Evolutionary conservation across 2,113 vertebrate species (phyloP), one percentile per base, ranked within the genome.

Genomic region (Peromyscus leucopus): DNA sequence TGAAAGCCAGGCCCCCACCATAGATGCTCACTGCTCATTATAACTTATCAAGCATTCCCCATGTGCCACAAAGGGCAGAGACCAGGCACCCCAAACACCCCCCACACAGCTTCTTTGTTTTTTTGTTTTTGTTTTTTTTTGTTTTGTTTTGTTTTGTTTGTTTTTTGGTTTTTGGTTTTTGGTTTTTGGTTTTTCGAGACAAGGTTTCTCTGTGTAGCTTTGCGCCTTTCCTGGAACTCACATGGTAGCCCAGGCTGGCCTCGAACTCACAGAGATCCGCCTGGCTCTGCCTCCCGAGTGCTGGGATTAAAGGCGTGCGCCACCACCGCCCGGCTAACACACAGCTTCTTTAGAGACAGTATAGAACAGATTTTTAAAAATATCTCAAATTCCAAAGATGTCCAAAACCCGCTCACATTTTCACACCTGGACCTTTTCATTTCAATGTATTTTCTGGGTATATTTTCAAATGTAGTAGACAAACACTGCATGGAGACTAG

Each of bases 351-450:
- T 21, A 57, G 78, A 28, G 33, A 74, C 0, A 21, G n/a, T 31
- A 13, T 13, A 11, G 46, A 55, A 83, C 74, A 57, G 57, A 85
- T 0, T 28, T n/a, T 83, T 6, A 39, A 69, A 16, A 79, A 85
- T 15, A 80, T 21, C 69, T 78, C 65, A 72, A 57, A 65, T 89
- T 85, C 87, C 87, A 90, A 94, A 91, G 93, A 48, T 51, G 42
- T 39, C 87, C 69, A 76, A 95, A 85, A n/a, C 31, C 63, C 46
- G 85, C 39, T 90, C 87, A n/a, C 3, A 88, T 86, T 92, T 97
- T 82, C 97, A 92, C 69, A 89, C 51, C 71, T 69, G 61, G 31
- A 24, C 46, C 93, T 96, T 94, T 94, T 75, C 42, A 67, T 61
- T 91, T 76, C 48, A 83, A 88, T 83, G 89, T 86, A 80, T 76